Evolutionary conservation across 2,113 vertebrate species (phyloP), one percentile per base, ranked within the genome.

Genomic region (Geococcyx californianus): DNA sequence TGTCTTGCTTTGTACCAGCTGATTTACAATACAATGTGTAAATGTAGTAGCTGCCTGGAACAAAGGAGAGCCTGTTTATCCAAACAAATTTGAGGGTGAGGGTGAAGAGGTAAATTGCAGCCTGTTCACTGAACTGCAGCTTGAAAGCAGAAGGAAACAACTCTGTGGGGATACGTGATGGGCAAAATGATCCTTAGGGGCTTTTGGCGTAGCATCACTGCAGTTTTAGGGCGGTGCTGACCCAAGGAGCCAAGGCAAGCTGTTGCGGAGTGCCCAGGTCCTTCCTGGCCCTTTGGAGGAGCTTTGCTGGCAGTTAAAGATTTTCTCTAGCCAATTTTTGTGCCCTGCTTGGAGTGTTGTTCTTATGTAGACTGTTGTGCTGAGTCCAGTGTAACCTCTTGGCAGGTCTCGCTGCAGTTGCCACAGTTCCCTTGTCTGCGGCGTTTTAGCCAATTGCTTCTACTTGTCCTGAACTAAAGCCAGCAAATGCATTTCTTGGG

Each of bases 31-130:
- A 95, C 75, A 94, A 58, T 81, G 82, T 86, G 89, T 88, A 96
- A 94, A 86, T 88, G 82, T 86, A 94, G 94, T 87, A 84, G 89
- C 79, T 94, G 77, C 33, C 29, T 52, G 63, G 76, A 95, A 96
- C 94, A 97, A 97, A 94, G 83, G 87, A 56, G 52, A 77, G 72
- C 81, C 79, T 97, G 95, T 96, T 97, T 95, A 95, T 90, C 84
- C 83, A 97, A 96, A 96, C 89, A 95, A 95, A 90, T 89, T 84
- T 95, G 80, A 88, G 90, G 74, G 77, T 85, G 84, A 90, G 87
- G 85, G 87, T 72, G 86, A 96, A 94, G 94, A 92, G 92, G 90
- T 96, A 93, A 92, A 95, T 91, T 88, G 89, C 90, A 72, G 90
- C 78, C 67, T 92, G 85, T 74, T 88, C 63, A 13, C 76, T 84